A percentile compares a stretch with the other conserved stretches of the same genome.
phyloP scores from a whole-genome alignment of 2,888 invertebrate species.

The Athalia circularis region DNA sequence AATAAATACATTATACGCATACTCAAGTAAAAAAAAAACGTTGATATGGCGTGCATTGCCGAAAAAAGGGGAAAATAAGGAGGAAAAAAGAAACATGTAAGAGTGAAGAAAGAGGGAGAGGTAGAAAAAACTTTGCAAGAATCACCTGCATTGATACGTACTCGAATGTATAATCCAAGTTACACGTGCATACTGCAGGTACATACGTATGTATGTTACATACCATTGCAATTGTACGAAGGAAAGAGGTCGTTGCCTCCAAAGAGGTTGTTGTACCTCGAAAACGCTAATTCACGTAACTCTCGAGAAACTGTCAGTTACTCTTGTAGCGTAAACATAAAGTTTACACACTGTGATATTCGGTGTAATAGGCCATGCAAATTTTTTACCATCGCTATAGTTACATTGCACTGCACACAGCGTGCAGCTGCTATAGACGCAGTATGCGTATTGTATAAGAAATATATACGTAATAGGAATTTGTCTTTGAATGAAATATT shows the following conservation, averaged over 20 bases:
- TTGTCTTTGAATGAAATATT: too few species aligned
- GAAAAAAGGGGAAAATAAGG: background rate
- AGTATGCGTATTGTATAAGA: too few species aligned
- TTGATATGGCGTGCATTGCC: background rate
- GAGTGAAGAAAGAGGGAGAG: background rate
- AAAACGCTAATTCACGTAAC: constrained; percentile 40
- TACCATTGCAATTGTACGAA: constrained; percentile 20
- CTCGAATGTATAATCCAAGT: constrained; percentile 21
- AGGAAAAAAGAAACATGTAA: background rate
- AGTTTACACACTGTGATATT: background rate
- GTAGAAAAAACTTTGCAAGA: background rate
- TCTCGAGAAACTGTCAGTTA: constrained; percentile 24
- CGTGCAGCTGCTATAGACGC: too few species aligned
- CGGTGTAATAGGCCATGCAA: background rate
- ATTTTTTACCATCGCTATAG: background rate
- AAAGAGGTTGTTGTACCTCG: constrained; percentile 40
- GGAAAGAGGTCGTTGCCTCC: constrained; percentile 17
- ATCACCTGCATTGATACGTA: constrained; percentile 28
- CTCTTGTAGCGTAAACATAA: constrained; percentile 9
- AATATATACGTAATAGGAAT: too few species aligned
- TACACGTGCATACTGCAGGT: background rate
- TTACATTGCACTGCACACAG: too few species aligned
- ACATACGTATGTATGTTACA: background rate
- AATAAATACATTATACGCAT: too few species aligned
- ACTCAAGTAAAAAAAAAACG: background rate